Base-by-base conservation (phyloP, 2,888 invertebrate genomes). In the Urechis unicinctus region DNA sequence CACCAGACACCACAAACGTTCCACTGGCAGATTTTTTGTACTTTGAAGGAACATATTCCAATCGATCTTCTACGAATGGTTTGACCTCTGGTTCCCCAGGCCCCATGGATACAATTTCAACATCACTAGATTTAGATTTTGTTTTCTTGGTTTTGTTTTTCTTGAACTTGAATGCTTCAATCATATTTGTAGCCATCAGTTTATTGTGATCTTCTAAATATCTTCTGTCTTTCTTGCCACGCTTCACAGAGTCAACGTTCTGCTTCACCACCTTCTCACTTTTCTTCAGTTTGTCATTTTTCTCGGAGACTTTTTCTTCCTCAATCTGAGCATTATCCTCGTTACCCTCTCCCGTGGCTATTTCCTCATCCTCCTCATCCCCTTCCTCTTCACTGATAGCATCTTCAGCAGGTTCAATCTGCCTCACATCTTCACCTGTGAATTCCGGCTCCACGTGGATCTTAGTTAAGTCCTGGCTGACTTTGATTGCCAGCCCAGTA, bases 381-480 rank as follows among this genome's bases (percentile, higher is more conserved):
- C 52, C 50, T 29, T 6, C 42, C 5, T 52, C 50, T 5, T 51
- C 55, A 42, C 29, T 44, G 13, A 13, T 50, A 24, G 13, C 53
- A 22, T 5, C 36, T 25, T 36, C 36, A 13, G 17, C 6, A 5
- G 13, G n/a, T 22, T 5, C 1, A 47, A 22, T 0, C 28, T n/a
- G 26, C 47, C 22, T 48, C 9, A 76, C 65, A 66, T 80, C 80
- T 17, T 78, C 77, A 3, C 68, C 75, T 50, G 60, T 67, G 60
- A 75, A 80, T 24, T 71, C 66, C 26, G 76, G 68, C 24, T 71
- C 74, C 1, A 78, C 75, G 24, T 68, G 61, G 26, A 80, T 73
- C 57, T 75, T 73, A n/a, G 67, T 68, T 17, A 78, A 66, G 61
- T 80, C 73, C 58, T 79, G 78, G 30, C 61, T 64, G 3, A 77